Percentiles rank a stretch among this genome's conserved stretches.
Conservation (phyloP, 2,113 vertebrate genomes). For the Tricholaema leucomelas region DNA sequence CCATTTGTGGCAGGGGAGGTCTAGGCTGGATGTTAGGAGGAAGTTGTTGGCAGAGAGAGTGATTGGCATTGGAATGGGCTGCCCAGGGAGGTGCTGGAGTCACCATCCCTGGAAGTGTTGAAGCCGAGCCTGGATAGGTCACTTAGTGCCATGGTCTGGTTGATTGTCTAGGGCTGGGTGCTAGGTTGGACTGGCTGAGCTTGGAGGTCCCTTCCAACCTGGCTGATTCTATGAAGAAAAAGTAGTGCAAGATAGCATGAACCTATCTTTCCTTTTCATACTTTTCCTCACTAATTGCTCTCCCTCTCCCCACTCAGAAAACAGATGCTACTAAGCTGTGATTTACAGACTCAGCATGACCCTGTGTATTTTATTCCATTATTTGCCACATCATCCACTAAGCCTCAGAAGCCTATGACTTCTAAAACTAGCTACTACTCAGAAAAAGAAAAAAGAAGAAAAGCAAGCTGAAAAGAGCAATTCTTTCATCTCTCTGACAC, state of each 20-base stretch:
- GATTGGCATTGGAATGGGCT: no score
- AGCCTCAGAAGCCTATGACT: not conserved
- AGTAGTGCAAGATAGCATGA: not conserved
- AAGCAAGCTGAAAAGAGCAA: not conserved
- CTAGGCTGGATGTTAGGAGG: no score
- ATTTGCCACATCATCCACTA: not conserved
- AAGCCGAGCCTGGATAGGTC: no score
- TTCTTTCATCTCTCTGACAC: not conserved
- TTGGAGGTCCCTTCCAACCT: no score
- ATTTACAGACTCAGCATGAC: not conserved
- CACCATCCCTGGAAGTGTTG: no score
- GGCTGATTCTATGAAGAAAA: not conserved
- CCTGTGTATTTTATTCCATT: not conserved
- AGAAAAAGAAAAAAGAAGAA: not conserved
- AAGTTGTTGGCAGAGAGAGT: no score
- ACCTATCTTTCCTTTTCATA: fast-evolving
- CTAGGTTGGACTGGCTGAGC: no score
- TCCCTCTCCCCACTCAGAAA: not conserved
- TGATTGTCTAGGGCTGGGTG: no score
- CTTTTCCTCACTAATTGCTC: not conserved
- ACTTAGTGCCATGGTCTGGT: no score
- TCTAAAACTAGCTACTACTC: not conserved
- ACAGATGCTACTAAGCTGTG: not conserved
- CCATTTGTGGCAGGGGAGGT: no score
- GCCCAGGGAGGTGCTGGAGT: no score